Evolutionary conservation across 2,888 invertebrate species (phyloP).

Genomic region (Monopis laevigella): DNA sequence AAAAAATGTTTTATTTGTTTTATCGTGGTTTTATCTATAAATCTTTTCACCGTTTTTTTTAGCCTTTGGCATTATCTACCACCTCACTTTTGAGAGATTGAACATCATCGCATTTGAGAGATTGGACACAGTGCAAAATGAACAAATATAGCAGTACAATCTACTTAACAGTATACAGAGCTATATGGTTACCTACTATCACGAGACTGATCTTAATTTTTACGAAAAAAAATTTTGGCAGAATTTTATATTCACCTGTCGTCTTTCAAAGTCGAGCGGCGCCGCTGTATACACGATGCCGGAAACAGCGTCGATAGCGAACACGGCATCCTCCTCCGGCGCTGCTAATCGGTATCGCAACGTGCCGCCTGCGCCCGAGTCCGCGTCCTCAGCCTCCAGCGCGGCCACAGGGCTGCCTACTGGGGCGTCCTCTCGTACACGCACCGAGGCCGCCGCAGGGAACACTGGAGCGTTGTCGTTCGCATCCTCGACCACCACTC

Average conservation of each 20-base stretch:
- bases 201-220: too few relatives aligned
- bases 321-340: constrained; percentile 72
- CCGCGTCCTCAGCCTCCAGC: constrained; percentile 83
- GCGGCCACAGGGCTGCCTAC: constrained; percentile 87
- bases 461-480: constrained; percentile 91
- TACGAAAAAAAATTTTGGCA: too few relatives aligned
- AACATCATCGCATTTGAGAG: too few relatives aligned
- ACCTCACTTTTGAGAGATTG: too few relatives aligned
- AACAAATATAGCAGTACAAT: too few relatives aligned
- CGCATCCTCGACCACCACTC: constrained; percentile 86
- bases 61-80: too few relatives aligned
- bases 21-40: too few relatives aligned
- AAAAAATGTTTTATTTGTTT: too few relatives aligned
- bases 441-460: constrained; percentile 78
- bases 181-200: too few relatives aligned
- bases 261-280: constrained; percentile 86
- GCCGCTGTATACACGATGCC: constrained; percentile 86
- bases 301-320: constrained; percentile 84
- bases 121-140: too few relatives aligned
- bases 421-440: constrained; percentile 92
- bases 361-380: constrained; percentile 83
- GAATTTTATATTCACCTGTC: constrained; percentile 73
- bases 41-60: too few relatives aligned
- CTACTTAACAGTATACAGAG: too few relatives aligned
- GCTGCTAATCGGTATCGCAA: constrained; percentile 83